Conservation (phyloP, 1,140 invertebrate species). For the Temnothorax longispinosus region DNA sequence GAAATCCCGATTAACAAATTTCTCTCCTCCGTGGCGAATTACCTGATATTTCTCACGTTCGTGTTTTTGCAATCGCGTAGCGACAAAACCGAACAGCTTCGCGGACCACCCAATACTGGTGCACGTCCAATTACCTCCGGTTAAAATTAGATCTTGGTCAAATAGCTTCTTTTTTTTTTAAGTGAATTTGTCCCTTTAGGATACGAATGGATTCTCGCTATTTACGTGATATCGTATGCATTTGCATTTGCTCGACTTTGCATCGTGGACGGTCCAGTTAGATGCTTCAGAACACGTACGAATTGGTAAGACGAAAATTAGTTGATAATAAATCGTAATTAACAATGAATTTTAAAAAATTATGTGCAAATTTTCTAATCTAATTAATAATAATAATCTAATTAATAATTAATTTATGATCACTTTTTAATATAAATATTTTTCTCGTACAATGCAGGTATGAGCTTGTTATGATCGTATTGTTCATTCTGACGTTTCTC, state of each 20-base stretch:
- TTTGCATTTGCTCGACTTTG: constrained; percentile 85
- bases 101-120: constrained; percentile 86
- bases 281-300: constrained; percentile 85
- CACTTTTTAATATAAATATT: constrained; percentile 14
- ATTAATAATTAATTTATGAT: constrained; percentile 26
- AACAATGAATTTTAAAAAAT: neutral
- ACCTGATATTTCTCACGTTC: constrained; percentile 88
- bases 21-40: constrained; percentile 88
- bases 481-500: constrained; percentile 85
- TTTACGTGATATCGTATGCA: constrained; percentile 83
- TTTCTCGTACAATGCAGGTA: constrained; percentile 72
- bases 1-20: constrained; percentile 87
- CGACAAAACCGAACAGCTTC: constrained; percentile 85
- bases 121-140: constrained; percentile 2
- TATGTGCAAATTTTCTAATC: neutral
- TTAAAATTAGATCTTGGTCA: neutral
- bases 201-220: constrained; percentile 82
- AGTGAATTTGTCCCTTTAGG: constrained; percentile 71
- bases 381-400: constrained; percentile 19
- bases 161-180: neutral
- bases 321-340: neutral
- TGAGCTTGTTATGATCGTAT: constrained; percentile 82
- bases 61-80: constrained; percentile 87
- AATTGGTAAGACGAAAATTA: constrained; percentile 81
- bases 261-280: constrained; percentile 84